Evolutionary conservation across 2,888 invertebrate species (phyloP).

Genomic region (Ariolimax columbianus): DNA sequence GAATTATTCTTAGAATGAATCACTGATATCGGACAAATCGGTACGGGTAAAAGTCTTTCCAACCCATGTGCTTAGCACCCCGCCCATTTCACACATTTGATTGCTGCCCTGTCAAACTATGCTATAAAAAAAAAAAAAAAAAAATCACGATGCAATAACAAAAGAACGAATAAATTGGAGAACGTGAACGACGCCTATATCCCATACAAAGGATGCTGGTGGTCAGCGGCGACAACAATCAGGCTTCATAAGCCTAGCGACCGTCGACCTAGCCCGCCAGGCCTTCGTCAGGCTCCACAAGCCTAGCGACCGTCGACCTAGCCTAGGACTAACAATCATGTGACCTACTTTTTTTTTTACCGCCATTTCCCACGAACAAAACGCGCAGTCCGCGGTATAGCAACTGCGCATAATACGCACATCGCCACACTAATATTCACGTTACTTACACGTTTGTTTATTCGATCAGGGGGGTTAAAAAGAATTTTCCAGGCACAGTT

Average conservation of each 20-base stretch:
- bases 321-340: conserved; percentile 14
- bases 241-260: background rate
- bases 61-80: no score
- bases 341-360: conserved; percentile 42
- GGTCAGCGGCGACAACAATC: background rate
- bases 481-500: background rate
- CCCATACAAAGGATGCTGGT: no score
- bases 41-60: no score
- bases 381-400: background rate
- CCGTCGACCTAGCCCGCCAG: conserved; percentile 28
- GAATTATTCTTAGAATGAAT: no score
- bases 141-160: no score
- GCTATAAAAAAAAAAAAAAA: no score
- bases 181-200: no score
- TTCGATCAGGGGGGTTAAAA: background rate
- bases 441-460: background rate
- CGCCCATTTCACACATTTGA: no score
- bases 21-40: no score
- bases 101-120: no score
- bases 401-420: background rate
- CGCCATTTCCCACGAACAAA: conserved; percentile 35
- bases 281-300: background rate
- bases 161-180: no score
- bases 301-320: conserved; percentile 9
- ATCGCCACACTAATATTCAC: background rate